phyloP scores from a whole-genome alignment of 2,888 invertebrate genomes.

The Notodonta ziczac region DNA sequence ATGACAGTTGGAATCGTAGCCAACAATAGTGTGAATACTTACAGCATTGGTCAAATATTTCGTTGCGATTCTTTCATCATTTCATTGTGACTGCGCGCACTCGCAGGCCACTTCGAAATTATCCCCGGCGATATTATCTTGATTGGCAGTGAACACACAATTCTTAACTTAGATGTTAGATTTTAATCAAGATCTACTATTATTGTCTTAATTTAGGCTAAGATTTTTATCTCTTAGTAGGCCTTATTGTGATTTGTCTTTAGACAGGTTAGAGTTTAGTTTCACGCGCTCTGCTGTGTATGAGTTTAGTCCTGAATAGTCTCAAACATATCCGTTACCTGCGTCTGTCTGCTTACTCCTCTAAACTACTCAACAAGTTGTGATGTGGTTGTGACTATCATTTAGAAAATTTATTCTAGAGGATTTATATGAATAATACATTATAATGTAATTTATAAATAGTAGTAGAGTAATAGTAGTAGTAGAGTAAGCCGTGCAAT shows the following conservation, averaged over 20 bases:
- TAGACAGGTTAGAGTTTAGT: no score
- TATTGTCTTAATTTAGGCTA: constrained; percentile 2
- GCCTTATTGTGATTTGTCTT: neutral
- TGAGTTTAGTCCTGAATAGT: no score
- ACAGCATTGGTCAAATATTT: constrained; percentile 22
- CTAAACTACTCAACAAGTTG: no score
- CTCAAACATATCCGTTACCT: no score
- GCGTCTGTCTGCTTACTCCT: no score
- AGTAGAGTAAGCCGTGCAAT: no score
- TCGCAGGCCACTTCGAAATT: constrained; percentile 15
- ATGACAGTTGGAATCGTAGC: neutral
- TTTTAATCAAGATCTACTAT: constrained; percentile 2
- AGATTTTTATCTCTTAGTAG: neutral
- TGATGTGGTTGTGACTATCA: no score
- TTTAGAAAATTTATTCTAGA: no score
- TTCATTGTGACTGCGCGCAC: constrained; percentile 27
- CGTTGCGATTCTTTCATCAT: constrained; percentile 28
- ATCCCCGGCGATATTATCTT: constrained; percentile 31
- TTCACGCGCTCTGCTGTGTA: no score
- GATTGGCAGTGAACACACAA: constrained; percentile 27
- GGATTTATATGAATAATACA: no score
- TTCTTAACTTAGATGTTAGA: constrained; percentile 4
- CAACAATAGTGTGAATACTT: constrained; percentile 5
- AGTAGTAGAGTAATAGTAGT: no score
- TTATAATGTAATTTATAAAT: no score